Conservation (phyloP, 2,797 vertebrate species). For the Melanogrammus aeglefinus region DNA sequence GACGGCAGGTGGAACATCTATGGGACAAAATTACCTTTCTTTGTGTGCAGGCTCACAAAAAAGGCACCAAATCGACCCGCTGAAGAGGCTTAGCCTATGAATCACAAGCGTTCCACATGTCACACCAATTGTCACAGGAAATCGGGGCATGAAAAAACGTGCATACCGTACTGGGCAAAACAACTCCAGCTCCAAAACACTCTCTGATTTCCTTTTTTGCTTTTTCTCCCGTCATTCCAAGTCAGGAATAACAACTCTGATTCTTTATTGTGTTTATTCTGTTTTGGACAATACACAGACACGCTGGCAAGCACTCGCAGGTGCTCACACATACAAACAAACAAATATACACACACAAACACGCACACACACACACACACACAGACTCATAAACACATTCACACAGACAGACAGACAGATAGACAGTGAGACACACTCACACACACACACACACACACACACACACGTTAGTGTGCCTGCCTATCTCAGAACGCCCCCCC, state of each 20-base stretch:
- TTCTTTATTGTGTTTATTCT: neutral
- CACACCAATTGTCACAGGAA: constrained; percentile 38
- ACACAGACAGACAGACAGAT: too few relatives aligned
- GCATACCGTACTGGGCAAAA: constrained; percentile 38
- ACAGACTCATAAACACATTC: too few relatives aligned
- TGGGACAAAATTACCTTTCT: constrained; percentile 54
- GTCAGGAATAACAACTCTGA: neutral
- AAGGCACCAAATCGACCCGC: constrained; percentile 35
- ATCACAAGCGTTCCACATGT: constrained; percentile 41
- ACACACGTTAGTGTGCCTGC: too few relatives aligned
- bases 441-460: too few relatives aligned
- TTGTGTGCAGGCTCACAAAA: constrained; percentile 41
- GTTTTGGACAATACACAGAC: neutral
- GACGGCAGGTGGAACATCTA: constrained; percentile 55
- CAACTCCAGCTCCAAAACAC: constrained; percentile 4
- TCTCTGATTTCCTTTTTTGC: neutral
- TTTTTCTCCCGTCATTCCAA: neutral
- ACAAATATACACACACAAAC: too few relatives aligned
- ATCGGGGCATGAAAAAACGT: constrained; percentile 19
- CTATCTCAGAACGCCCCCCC: too few relatives aligned
- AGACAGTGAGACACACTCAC: too few relatives aligned
- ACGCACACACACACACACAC: too few relatives aligned
- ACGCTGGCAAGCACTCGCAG: neutral
- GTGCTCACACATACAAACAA: too few relatives aligned
- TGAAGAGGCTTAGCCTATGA: constrained; percentile 29